Evolutionary conservation across 2,797 vertebrate genomes (phyloP).

Genomic region (Poecilia gillii): DNA sequence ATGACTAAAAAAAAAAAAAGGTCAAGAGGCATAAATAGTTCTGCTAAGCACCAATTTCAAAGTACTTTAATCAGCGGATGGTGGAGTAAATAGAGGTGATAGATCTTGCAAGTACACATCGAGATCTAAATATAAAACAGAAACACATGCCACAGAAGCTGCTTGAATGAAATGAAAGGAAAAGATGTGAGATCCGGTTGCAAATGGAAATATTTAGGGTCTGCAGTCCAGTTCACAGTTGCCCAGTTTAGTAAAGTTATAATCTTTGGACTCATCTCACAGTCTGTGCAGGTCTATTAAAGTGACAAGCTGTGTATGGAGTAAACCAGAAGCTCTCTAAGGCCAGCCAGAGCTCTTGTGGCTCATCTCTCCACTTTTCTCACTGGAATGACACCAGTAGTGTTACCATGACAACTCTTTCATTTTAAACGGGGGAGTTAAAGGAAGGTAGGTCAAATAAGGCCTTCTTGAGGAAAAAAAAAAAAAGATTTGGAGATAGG

Average conservation of each 20-base stretch:
- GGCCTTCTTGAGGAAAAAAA: slow-evolving; percentile 10
- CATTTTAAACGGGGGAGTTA: slow-evolving; percentile 18
- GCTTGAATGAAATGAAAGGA: slow-evolving; percentile 42
- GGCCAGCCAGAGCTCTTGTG: slow-evolving; percentile 23
- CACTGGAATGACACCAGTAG: slow-evolving; percentile 23
- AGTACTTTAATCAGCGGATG: slow-evolving; percentile 33
- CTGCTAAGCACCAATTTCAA: neutral
- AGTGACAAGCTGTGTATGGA: slow-evolving; percentile 12
- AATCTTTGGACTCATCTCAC: slow-evolving; percentile 19
- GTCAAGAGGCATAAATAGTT: neutral
- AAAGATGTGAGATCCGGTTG: slow-evolving; percentile 26
- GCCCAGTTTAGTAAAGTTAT: neutral
- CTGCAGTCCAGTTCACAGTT: slow-evolving; percentile 15
- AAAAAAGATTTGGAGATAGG: neutral
- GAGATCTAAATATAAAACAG: slow-evolving; percentile 51
- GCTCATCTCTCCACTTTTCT: slow-evolving; percentile 46
- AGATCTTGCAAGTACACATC: slow-evolving; percentile 33
- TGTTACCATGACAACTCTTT: slow-evolving; percentile 60
- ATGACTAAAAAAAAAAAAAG: neutral
- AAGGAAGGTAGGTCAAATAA: slow-evolving; percentile 42
- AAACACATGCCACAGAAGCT: slow-evolving; percentile 55
- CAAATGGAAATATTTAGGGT: slow-evolving; percentile 27
- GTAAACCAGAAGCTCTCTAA: slow-evolving; percentile 32
- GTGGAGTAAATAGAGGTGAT: slow-evolving; percentile 55
- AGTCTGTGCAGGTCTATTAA: slow-evolving; percentile 18